These are phyloP conservation scores for Psilopogon haemacephalus DNA, from an alignment of 2,113 vertebrate species.

Conservation along the genomic window DNA sequence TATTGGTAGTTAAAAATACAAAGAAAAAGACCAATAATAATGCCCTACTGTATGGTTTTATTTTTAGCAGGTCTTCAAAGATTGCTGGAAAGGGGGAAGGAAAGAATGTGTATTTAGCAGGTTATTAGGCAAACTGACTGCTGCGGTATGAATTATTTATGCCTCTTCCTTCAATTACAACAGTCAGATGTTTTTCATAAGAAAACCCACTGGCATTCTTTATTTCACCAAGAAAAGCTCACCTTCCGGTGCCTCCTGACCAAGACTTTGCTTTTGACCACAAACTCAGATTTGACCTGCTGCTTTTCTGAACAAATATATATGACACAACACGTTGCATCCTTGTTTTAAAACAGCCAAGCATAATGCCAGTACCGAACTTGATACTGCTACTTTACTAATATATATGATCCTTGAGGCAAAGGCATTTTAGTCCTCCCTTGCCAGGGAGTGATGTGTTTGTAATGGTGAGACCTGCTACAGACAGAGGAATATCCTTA, in stretches of 20 bases:
- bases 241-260: not conserved
- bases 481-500: fast-evolving
- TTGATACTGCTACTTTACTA: not conserved
- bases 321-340: not conserved
- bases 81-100: not conserved
- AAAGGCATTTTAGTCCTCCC: not conserved
- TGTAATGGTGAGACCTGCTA: not conserved
- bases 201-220: not conserved
- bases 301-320: not conserved
- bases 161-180: not conserved
- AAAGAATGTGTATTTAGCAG: not conserved
- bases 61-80: conserved; percentile 3
- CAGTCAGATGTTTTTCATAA: not conserved
- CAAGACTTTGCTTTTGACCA: not conserved
- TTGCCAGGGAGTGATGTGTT: not conserved
- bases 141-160: not conserved
- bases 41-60: not conserved
- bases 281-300: not conserved
- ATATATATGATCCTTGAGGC: not conserved
- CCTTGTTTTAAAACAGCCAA: not conserved
- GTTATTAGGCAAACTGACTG: not conserved
- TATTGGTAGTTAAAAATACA: not conserved
- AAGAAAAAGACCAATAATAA: not conserved
- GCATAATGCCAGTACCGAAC: not conserved
- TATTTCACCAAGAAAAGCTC: not conserved